Conservation (phyloP, 2,888 invertebrate species). For the Pristionchus mayeri region DNA sequence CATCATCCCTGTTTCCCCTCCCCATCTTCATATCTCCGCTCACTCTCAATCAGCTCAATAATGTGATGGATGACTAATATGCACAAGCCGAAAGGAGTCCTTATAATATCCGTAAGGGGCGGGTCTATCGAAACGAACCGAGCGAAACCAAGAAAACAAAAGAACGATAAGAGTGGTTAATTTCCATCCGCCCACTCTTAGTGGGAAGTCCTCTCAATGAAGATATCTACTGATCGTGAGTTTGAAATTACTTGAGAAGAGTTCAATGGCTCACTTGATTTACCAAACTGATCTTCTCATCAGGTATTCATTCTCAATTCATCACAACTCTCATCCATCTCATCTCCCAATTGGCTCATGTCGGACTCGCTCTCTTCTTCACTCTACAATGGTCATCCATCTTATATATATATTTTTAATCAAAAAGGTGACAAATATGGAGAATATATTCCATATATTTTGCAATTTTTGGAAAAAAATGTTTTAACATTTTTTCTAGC, state of each 20-base stretch:
- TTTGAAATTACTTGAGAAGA: too few relatives aligned
- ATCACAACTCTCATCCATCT: constrained; percentile 18
- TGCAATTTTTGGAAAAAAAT: too few relatives aligned
- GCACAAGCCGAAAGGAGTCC: background rate
- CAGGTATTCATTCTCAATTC: constrained; percentile 19
- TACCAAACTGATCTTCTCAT: background rate
- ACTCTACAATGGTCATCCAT: background rate
- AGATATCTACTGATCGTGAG: background rate
- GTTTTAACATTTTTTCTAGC: too few relatives aligned
- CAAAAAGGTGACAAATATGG: too few relatives aligned
- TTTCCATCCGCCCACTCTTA: background rate
- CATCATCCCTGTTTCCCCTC: background rate
- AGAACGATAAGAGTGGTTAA: constrained; percentile 12
- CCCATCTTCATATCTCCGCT: background rate
- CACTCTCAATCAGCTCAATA: background rate
- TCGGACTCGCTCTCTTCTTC: constrained; percentile 12
- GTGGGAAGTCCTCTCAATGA: background rate
- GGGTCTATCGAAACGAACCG: background rate
- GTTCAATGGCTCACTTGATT: background rate
- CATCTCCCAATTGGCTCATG: background rate
- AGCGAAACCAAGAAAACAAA: background rate
- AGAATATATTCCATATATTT: background rate
- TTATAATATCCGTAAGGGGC: background rate
- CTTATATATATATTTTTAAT: background rate
- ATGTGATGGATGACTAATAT: background rate